phyloP scores from a whole-genome alignment of 1,140 invertebrate genomes.

The Zeugodacus cucurbitae region DNA sequence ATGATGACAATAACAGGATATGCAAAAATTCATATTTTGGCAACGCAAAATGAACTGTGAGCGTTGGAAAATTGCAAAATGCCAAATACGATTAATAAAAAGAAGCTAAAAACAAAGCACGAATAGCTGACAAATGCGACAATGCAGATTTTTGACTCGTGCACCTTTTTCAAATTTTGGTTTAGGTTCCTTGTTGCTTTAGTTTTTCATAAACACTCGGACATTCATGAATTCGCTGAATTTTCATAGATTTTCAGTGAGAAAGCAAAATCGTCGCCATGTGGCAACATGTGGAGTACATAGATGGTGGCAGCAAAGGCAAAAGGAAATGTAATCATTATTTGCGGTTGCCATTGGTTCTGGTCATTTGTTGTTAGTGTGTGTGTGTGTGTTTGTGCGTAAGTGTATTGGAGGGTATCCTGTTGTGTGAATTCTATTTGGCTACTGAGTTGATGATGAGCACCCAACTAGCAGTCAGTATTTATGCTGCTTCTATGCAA shows the following conservation, averaged over 20 bases:
- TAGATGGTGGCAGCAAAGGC: neutral
- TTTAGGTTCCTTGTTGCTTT: neutral
- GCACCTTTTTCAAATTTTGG: neutral
- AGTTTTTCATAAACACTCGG: neutral
- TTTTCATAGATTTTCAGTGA: neutral
- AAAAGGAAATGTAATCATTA: conserved; percentile 34
- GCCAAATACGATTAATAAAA: conserved; percentile 34
- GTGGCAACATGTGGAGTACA: neutral
- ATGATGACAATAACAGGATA: neutral
- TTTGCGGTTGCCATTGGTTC: conserved; percentile 5
- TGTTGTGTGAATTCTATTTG: neutral
- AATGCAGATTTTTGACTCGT: neutral
- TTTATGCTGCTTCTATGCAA: neutral
- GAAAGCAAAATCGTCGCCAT: neutral
- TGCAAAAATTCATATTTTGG: conserved; percentile 36
- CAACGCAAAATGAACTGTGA: neutral
- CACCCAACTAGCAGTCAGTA: neutral
- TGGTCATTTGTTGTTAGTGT: neutral
- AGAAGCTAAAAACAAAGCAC: conserved; percentile 12
- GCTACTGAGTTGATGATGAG: conserved; percentile 9
- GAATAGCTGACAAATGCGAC: neutral
- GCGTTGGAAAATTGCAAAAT: conserved; percentile 34
- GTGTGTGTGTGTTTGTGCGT: no score
- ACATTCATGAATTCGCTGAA: neutral
- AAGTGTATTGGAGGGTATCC: neutral